Evolutionary conservation across 2,888 invertebrate species (phyloP), one percentile per base, ranked within the genome.

Genomic region (Malthinus flaveolus): DNA sequence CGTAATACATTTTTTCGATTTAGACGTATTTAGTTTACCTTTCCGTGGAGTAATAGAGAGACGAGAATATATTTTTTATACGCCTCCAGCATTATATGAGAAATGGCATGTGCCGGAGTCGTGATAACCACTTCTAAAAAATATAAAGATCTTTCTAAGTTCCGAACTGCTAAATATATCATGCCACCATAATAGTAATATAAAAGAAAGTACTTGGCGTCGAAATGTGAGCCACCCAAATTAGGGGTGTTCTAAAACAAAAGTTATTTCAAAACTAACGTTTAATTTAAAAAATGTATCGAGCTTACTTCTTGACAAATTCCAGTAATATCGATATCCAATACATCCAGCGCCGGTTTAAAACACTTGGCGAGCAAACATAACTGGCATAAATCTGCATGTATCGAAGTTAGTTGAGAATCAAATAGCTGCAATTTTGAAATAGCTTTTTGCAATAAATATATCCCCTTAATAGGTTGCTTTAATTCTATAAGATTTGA

Each of bases 101-200:
- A 97, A 59, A 97, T 93, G 34, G 93, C 93, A 82, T 90, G 86
- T 32, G 95, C 92, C 2, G 97, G 97, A n/a, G 95, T 95, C 23
- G 95, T 95, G 57, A 96, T 88, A 56, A 92, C 95, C 11, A 96
- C 94, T 86, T 97, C 97, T 79, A 94, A 95, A 80, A 95, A 97
- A 79, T 95, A 97, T 61, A 96, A 81, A 7, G 97, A 95, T 73
- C 95, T 84, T 67, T 95, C 93, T 75, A 92, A 94, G 73, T 95
- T 93, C 77, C 97, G 95, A 71, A 97, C 80, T 8, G 94, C 93
- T 53, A 95, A 88, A 78, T 96, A 97, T 67, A 97, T 94, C 94
- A 97, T 95, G 49, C 97, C 97, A 56, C 97, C 97, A 76, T 98
- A 98, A 78, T 97, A 97, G 76, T 94, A 97, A 78, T 95, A 97